Conservation (phyloP, 2,888 invertebrate species). For the Anodontia alba region DNA sequence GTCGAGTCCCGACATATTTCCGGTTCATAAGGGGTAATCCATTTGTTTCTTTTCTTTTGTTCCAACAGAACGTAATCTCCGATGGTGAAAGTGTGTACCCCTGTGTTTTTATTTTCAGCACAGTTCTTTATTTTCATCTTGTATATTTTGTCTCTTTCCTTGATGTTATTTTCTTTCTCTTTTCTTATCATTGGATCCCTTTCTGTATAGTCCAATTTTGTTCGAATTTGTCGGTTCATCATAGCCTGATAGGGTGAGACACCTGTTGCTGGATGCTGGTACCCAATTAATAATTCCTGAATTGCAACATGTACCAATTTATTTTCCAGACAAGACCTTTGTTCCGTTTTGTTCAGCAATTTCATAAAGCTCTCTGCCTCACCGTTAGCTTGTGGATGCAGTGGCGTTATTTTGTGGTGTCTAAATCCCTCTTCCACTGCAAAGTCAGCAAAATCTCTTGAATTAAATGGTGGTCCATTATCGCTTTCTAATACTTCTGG, state of each 20-base stretch:
- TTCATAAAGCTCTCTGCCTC: no score
- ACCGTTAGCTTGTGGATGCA: conserved; percentile 36
- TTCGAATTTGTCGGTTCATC: no score
- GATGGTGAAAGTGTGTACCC: background rate
- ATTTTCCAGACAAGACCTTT: conserved; percentile 22
- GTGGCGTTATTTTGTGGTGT: conserved; percentile 48
- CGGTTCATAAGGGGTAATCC: background rate
- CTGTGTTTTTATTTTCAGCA: no score
- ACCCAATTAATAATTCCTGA: background rate
- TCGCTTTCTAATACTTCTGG: no score
- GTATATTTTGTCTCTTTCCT: no score
- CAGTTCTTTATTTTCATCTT: background rate
- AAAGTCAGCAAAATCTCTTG: conserved; percentile 44
- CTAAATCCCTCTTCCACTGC: conserved; percentile 39
- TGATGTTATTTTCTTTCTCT: background rate
- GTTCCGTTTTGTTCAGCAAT: conserved; percentile 27
- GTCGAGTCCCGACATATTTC: background rate
- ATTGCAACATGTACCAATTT: no score
- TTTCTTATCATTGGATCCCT: background rate
- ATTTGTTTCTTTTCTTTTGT: conserved; percentile 4
- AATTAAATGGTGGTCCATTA: no score
- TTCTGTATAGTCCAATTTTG: background rate
- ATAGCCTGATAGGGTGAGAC: background rate
- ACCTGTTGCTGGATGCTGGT: conserved; percentile 8
- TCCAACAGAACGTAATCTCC: background rate